Evolutionary conservation across 2,888 invertebrate species (phyloP), one percentile per base, ranked within the genome.

Genomic region (Phortica okadai): DNA sequence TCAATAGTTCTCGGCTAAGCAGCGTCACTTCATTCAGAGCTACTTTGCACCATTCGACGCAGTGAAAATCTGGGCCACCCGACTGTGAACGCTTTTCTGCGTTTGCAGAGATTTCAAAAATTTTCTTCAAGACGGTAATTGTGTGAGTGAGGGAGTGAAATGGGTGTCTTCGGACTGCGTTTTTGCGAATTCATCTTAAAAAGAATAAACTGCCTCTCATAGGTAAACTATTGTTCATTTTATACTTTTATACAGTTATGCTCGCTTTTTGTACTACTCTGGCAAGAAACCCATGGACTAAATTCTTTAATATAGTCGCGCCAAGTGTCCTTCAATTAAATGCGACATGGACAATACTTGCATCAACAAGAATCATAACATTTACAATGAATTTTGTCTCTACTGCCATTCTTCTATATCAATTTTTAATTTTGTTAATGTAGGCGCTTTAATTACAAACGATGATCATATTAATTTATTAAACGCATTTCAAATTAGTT

Each of bases 401-500:
- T 21, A 21, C 21, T 21, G 21, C 21, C 21, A 21, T 33, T 33
- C 33, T 33, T 50, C 50, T 0, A 5, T 50, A 3, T 50, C 50
- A 3, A 14, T 50, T 50, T 8, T 50, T 50, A 50, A 14, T 50
- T 3, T 6, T 50, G 50, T 50, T 50, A 14, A 14, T 50, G 3
- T 50, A 8, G 10, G 8, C 10, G 50, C 14, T 50, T 50, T 11
- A 50, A 50, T 50, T 50, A 50, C 50, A 50, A 6, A 5, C 50
- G 70, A 42, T 70, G 59, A 42, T 73, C 45, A 42, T 8, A 25
- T 67, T 62, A 77, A 33, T 73, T 14, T 67, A 66, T 62, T 74
- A 56, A 64, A 33, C 10, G 75, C 14, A 69, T 74, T 59, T n/a
- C 73, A 76, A 78, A 80, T 80, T 78, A 78, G 72, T 74, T 74